Base-by-base conservation (phyloP, 92 coral and sea anemone genomes). In the Hydrozoanthus gracilis region DNA sequence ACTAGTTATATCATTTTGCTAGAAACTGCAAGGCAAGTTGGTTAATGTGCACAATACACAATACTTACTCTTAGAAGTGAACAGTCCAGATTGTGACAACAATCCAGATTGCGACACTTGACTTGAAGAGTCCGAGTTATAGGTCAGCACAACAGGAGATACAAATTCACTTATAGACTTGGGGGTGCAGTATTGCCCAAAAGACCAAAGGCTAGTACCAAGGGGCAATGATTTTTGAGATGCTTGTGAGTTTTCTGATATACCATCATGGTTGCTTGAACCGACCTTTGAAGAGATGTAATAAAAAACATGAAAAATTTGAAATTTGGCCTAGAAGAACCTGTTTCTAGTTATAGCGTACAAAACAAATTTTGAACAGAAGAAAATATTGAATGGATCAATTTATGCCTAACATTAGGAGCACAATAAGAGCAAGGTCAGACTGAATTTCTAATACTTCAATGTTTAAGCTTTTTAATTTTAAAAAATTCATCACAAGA, bases 71-170 rank as follows among this genome's bases (percentile, higher is more conserved):
- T 68, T 8, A 68, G 73, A 68, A 68, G 47, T 68, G 14, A 11
- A 68, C 44, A 35, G 46, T 45, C 46, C 72, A 47, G 16, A 6
- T 79, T 79, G 45, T 8, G 27, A 16, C 5, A 45, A 68, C 44
- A 35, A 44, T 45, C 46, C 72, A 47, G 16, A 6, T 79, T 79
- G 45, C 14, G 27, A 16, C 5, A 45, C 44, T 54, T 39, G 18
- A 51, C 18, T 3, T 62, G 88, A 86, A 18, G 77, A 39, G 15
- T 74, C 44, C n/a, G 71, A 85, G 39, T 66, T 88, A 88, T 74
- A 67, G 18, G 90, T 64, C 2, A 91, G 88, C 7, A 88, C 90
- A 77, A 91, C 56, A 50, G 92, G 94, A 78, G 92, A 88, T 2
- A 82, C 72, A 76, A 80, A 45, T 9, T 78, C 55, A 73, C 89